Evolutionary conservation across 2,797 vertebrate genomes (phyloP), one percentile per base, ranked within the genome.

Genomic region (Pantherophis alleghaniensis): DNA sequence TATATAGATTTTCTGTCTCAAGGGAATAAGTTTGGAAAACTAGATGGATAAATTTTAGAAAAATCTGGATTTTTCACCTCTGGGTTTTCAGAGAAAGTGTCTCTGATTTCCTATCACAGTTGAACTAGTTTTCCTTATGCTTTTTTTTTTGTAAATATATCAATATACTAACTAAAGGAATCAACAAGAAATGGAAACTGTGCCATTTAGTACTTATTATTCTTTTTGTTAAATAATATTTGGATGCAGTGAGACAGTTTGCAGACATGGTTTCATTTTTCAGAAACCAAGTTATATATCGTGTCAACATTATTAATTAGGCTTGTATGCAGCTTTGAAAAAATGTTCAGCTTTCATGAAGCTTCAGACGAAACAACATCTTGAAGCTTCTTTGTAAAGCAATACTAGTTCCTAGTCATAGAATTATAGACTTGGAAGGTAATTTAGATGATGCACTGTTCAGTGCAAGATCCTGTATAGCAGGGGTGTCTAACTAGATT

Each of bases 81-180:
- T 92, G 32, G 88, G 56, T 95, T 95, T 92, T 86, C 59, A 94
- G 26, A 94, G 94, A 94, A 95, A 59, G 91, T 90, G 83, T 86
- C 92, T 95, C 92, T 91, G 91, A 93, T 95, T 96, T 93, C 94
- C 88, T 94, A 90, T 95, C 94, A 91, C 83, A 95, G 89, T 91
- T 94, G 94, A 95, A 96, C 93, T 63, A 91, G 91, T 87, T 95
- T 94, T 95, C 92, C 92, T 63, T 94, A 60, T 87, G 79, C 92
- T 95, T 94, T 94, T 91, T 37, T 42, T 92, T 92, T 92, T 60
- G 66, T 94, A 86, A 87, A 93, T 93, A 93, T 92, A 89, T 69
- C 93, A 93, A 96, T 93, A 93, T 87, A 86, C 55, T 47, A 37
- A 86, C 55, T 47, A 37, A 26, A 87, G 28, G 88, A 86, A 94